Evolutionary conservation across 2,113 vertebrate species (phyloP), one percentile per base, ranked within the genome.

Genomic region (Brachypodius melanocephalos): DNA sequence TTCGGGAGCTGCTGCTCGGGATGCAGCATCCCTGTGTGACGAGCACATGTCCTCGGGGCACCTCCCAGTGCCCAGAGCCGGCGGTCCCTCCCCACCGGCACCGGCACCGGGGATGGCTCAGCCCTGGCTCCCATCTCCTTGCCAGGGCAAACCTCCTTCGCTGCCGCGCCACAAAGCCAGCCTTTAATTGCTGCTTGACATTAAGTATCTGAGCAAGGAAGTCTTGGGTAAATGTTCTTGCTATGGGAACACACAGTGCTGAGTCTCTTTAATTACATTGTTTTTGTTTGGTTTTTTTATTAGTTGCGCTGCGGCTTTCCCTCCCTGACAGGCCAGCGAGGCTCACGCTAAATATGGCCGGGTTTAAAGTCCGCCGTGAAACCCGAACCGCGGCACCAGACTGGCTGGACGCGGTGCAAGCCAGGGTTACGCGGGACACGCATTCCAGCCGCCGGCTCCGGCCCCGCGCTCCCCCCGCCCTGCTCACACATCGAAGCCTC

Each of bases 311-410:
- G 96, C 9, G 96, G 97, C 94, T 96, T 96, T 80, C 89, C 85
- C 87, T 94, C 93, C 85, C 85, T 68, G 89, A 77, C 94, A 58
- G 92, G 79, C 95, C 88, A 4, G 96, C 12, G 54, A 72, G 95
- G 97, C 96, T 75, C 97, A 97, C 97, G 97, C 98, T 98, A 99
- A 98, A 99, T 99, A 98, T 98, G 98, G 98, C 98, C 95, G 97
- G 97, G 97, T 98, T 98, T 97, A 94, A 95, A 88, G 96, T 69
- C 93, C 69, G 61, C 84, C 43, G 91, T 98, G 98, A 99, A 99
- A 99, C 97, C 97, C 97, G 98, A 99, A 96, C 97, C 98, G 97
- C 98, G 98, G 98, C 98, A 98, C 98, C 98, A 99, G 98, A 98
- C 98, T 98, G 98, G 97, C 98, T 98, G 98, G 98, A 98, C 97